Evolutionary conservation across 2,888 invertebrate genomes (phyloP), one percentile per base, ranked within the genome.

Genomic region (Heliothis peltigera): DNA sequence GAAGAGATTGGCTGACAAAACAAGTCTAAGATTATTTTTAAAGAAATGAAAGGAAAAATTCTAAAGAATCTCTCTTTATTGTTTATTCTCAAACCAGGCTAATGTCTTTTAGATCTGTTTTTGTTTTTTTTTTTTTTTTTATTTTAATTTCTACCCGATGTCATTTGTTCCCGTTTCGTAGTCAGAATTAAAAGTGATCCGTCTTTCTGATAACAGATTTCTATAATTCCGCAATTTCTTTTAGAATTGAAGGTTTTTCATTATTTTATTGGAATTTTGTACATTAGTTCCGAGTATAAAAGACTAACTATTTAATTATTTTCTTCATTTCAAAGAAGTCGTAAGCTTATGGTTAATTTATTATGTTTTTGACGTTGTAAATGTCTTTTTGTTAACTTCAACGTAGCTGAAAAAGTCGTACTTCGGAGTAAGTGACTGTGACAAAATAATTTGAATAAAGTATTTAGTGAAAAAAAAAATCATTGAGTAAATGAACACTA

Each of bases 1-100:
- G 39, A 39, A 2, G 19, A 17, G 18, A 52, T 22, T 55, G 10
- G n/a, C 21, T 59, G 63, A 39, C 53, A 64, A 57, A 69, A 72
- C 48, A 74, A 69, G 39, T 25, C n/a, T 3, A 19, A 18, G 53
- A 54, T 60, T 46, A 32, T 57, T 73, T 57, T 73, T 51, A 32
- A 15, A 6, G 28, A 44, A 19, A 7, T 3, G 22, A 28, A 19
- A 10, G 28, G 21, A 51, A 55, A 47, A 42, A 22, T 18, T 1
- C 0, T 22, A 7, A 25, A 68, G n/a, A 15, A 43, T 46, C 53
- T 32, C 53, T 32, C 0, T 62, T 43, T 44, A 25, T 42, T 67
- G 28, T 73, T 72, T 63, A 47, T 56, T 57, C 25, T 62, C n/a
- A 39, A 25, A 42, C n/a, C 32, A 19, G 2, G 1, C 17, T 56